phyloP scores from a whole-genome alignment of 2,888 invertebrate genomes.

The Rotaria macrura region DNA sequence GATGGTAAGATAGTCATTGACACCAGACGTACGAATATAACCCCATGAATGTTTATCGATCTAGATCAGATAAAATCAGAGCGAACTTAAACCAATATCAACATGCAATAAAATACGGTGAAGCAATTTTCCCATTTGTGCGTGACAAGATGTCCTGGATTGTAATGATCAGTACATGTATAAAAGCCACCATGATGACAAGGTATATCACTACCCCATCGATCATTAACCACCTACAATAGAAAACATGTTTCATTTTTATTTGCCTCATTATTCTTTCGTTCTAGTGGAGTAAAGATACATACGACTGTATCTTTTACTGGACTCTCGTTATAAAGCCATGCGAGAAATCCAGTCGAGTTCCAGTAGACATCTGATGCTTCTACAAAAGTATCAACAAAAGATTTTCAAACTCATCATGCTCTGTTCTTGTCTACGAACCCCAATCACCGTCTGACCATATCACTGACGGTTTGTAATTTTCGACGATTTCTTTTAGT shows the following conservation, averaged over 20 bases:
- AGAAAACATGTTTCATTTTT: background rate
- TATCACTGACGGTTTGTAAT: slow-evolving; percentile 46
- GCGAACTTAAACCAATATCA: too few species aligned
- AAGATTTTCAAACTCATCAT: too few species aligned
- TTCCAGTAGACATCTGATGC: slow-evolving; percentile 54
- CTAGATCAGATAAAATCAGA: too few species aligned
- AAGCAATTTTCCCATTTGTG: slow-evolving; percentile 95
- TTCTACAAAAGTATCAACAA: slow-evolving; percentile 51
- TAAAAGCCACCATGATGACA: slow-evolving; percentile 81
- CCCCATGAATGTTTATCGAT: slow-evolving; percentile 65
- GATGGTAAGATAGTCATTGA: slow-evolving; percentile 45
- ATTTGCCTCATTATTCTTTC: too few species aligned
- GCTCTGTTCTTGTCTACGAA: background rate
- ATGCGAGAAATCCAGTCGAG: slow-evolving; percentile 48
- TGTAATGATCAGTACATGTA: slow-evolving; percentile 71
- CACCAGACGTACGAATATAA: slow-evolving; percentile 46
- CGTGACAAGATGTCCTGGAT: slow-evolving; percentile 58
- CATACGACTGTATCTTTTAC: slow-evolving; percentile 66
- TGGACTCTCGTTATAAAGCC: slow-evolving; percentile 52
- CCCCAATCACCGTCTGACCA: slow-evolving; percentile 64
- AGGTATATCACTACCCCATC: slow-evolving; percentile 73
- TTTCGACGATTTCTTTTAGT: slow-evolving; percentile 58
- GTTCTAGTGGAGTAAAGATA: too few species aligned
- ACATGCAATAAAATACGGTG: slow-evolving; percentile 58
- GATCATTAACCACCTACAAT: slow-evolving; percentile 65